Evolutionary conservation across 2,888 invertebrate genomes (phyloP).

Genomic region (Hyalella azteca): DNA sequence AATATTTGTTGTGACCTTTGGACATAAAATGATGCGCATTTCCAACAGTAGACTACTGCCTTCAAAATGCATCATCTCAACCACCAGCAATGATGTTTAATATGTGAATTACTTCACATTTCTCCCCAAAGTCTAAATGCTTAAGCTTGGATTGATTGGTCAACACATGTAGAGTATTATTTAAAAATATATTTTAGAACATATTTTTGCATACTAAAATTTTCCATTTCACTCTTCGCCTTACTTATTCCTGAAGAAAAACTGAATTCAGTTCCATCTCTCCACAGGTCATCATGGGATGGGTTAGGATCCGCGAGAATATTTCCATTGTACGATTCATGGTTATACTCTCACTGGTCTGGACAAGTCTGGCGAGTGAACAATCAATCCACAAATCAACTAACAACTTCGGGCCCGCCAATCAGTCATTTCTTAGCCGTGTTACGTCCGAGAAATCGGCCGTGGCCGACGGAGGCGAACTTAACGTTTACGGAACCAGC

Average conservation of each 20-base stretch:
- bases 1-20: too few relatives aligned
- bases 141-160: neutral
- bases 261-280: neutral
- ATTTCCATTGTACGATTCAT: neutral
- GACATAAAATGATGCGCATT: too few relatives aligned
- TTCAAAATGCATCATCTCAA: too few relatives aligned
- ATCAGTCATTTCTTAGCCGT: neutral
- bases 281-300: constrained; percentile 23
- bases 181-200: neutral
- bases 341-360: neutral
- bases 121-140: neutral
- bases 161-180: neutral
- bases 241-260: neutral
- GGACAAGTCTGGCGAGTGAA: neutral
- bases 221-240: neutral
- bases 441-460: neutral
- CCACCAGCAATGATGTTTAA: neutral
- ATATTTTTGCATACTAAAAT: neutral
- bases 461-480: neutral
- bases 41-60: too few relatives aligned
- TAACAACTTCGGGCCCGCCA: neutral
- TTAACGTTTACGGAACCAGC: neutral
- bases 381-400: neutral
- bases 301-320: neutral
- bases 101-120: neutral